These are phyloP conservation scores for Geophilus truncorum DNA, from an alignment of 2,888 invertebrate species.

Conservation along the genomic window DNA sequence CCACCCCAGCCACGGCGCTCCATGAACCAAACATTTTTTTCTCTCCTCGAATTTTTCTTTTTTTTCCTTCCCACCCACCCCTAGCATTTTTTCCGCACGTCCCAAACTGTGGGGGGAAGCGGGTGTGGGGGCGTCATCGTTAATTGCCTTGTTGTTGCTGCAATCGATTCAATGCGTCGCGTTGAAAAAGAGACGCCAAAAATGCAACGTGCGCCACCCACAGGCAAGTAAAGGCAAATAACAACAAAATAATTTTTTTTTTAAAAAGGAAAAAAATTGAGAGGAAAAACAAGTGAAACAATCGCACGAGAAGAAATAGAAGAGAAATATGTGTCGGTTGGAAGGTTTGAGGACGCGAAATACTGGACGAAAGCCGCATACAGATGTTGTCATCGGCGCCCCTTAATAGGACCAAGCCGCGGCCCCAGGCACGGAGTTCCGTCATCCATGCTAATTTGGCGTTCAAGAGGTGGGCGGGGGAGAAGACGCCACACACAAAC, in stretches of 20 bases:
- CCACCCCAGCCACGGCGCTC: not conserved
- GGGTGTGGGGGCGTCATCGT: constrained; percentile 11
- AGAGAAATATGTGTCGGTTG: not conserved
- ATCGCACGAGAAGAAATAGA: not conserved
- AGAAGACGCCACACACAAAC: constrained; percentile 16
- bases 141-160: constrained; percentile 20
- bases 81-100: constrained; percentile 18
- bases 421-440: not conserved
- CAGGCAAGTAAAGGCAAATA: not conserved
- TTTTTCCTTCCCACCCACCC: constrained; percentile 30
- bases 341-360: constrained; percentile 1
- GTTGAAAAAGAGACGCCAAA: not conserved
- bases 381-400: constrained; percentile 10
- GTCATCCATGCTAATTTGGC: constrained; percentile 12
- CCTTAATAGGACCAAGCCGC: constrained; percentile 15
- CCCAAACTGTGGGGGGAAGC: not conserved
- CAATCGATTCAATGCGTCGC: constrained; percentile 15
- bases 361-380: constrained; percentile 1
- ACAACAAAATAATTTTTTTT: not conserved
- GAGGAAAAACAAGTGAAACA: not conserved
- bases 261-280: not conserved
- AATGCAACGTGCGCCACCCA: constrained; percentile 5
- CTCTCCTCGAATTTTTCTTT: not conserved
- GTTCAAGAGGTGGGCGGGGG: constrained; percentile 20
- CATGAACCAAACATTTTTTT: not conserved